Base-by-base conservation (phyloP, 1,140 invertebrate species). In the Drosophila busckii region DNA sequence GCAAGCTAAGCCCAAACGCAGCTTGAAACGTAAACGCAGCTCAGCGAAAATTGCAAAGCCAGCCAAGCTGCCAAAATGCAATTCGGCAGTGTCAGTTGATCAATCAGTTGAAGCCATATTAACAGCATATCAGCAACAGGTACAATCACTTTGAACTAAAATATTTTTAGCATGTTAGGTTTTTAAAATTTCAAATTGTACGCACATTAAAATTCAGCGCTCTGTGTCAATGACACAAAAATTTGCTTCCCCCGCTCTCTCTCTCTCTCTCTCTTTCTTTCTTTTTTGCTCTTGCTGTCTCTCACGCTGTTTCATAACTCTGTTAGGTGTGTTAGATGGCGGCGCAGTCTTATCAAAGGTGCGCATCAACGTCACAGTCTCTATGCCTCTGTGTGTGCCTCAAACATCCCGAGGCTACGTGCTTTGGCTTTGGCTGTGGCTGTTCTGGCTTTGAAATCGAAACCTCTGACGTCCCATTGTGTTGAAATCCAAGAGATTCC, bases 341-440 rank as follows among this genome's bases (percentile, higher is more conserved):
- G 59, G 29, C 67, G 32, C 53, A 71, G 80, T 68, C 71, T 78
- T 78, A 78, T 78, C 71, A 54, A 64, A 78, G 73, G 71, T 73
- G 73, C 71, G 68, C 71, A 78, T 78, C 71, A 80, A 60, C 71
- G 73, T 71, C 71, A 64, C 71, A 64, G 40, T 26, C 60, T 31
- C 38, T 12, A 13, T 25, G 13, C 52, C 32, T 9, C 38, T 16
- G 20, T 22, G 28, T 23, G 15, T 13, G 22, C 50, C 26, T 59
- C 25, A 31, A 17, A 26, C 59, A 37, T 49, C 44, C 35, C 55
- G 37, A 35, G 41, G 37, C 64, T 73, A 70, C 70, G 71, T 76
- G 70, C 55, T 50, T 46, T 44, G 48, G 45, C 56, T 44, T 37
- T 54, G 63, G 35, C 73, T 78, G 80, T 80, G 71, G n/a, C n/a